Percentiles rank a stretch among this genome's conserved stretches.
phyloP scores from a whole-genome alignment of 2,888 invertebrate genomes.

The Crioceris asparagi region DNA sequence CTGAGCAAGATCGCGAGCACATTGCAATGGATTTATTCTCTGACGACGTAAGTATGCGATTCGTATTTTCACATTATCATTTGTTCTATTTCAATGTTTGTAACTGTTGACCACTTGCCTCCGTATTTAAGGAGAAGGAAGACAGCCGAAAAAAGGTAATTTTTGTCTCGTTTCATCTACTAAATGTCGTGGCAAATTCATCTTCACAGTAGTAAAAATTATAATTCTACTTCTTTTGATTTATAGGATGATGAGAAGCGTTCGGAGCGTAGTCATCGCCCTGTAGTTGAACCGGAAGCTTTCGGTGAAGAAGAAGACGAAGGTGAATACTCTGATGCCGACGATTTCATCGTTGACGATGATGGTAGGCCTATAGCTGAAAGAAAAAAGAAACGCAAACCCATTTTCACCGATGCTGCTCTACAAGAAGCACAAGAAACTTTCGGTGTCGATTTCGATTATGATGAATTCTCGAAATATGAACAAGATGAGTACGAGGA shows the following conservation, averaged over 20 bases:
- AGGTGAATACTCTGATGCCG: slow-evolving; percentile 75
- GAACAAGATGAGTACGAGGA: slow-evolving; percentile 80
- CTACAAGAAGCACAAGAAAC: slow-evolving; percentile 98
- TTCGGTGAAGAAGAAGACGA: slow-evolving; percentile 71
- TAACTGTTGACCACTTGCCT: slow-evolving; percentile 10
- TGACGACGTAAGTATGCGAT: slow-evolving; percentile 65
- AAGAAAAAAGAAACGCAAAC: slow-evolving; percentile 66
- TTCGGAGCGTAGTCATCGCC: slow-evolving; percentile 58
- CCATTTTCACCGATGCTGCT: slow-evolving; percentile 78
- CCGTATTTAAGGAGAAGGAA: slow-evolving; percentile 25
- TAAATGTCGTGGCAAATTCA: not conserved
- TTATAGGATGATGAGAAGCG: slow-evolving; percentile 66
- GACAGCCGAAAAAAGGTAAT: slow-evolving; percentile 23
- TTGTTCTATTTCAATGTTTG: slow-evolving; percentile 6
- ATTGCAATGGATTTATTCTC: slow-evolving; percentile 86
- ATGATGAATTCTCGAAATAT: slow-evolving; percentile 80
- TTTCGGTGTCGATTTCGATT: slow-evolving; percentile 98
- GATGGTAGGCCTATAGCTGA: slow-evolving; percentile 82
- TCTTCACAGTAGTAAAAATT: not conserved
- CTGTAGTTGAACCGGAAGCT: slow-evolving; percentile 49
- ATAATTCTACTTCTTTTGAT: slow-evolving; percentile 1
- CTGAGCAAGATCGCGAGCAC: slow-evolving; percentile 71
- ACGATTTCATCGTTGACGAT: slow-evolving; percentile 97
- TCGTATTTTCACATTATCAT: slow-evolving; percentile 1
- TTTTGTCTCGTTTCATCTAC: not conserved